Percentiles rank a stretch among this genome's conserved stretches.
Conservation (phyloP, 2,113 vertebrate genomes). For the Bufo gargarizans region DNA sequence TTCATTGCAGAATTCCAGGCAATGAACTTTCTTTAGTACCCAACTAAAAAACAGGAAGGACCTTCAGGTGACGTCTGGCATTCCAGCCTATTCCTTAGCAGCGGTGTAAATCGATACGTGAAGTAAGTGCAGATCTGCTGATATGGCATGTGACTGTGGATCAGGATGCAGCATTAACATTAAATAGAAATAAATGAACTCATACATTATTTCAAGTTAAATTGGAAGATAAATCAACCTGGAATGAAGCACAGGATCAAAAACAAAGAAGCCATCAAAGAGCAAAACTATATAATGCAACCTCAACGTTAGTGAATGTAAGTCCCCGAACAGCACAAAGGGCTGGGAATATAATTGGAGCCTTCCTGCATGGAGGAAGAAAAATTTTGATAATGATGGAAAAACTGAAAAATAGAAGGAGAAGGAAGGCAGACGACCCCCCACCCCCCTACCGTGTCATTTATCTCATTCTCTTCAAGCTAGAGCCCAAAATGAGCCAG, state of each 20-base stretch:
- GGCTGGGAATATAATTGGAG: conserved; percentile 48
- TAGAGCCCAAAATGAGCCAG: conserved; percentile 35
- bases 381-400: conserved; percentile 41
- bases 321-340: conserved; percentile 36
- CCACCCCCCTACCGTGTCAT: conserved; percentile 40
- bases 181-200: conserved; percentile 34
- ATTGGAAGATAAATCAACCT: conserved; percentile 6
- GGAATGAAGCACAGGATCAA: conserved; percentile 15
- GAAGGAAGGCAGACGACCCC: conserved; percentile 50
- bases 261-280: conserved; percentile 36
- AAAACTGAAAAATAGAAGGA: conserved; percentile 39
- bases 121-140: not conserved
- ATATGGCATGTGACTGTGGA: conserved; percentile 13
- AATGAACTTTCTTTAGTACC: not conserved
- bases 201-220: conserved; percentile 11
- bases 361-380: conserved; percentile 46
- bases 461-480: conserved; percentile 52
- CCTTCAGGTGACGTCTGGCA: not conserved
- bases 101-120: not conserved
- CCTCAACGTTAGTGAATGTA: conserved; percentile 9
- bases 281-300: conserved; percentile 41
- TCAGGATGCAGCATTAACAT: conserved; percentile 5
- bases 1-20: not conserved
- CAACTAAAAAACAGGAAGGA: not conserved
- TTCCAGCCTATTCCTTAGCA: not conserved